Evolutionary conservation across 2,888 invertebrate genomes (phyloP).

Genomic region (Lissonota sp.): DNA sequence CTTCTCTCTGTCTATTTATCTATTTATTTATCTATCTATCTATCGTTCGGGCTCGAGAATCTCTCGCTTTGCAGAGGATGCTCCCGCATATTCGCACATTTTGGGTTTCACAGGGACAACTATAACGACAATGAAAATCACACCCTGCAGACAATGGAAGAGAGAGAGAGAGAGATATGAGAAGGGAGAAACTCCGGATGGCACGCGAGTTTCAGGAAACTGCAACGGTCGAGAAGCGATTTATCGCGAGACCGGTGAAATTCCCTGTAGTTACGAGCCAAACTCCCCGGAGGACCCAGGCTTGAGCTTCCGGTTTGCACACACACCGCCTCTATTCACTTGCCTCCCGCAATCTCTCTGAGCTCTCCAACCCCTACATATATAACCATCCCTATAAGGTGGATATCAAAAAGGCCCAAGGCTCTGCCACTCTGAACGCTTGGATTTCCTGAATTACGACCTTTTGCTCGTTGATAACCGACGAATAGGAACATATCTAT

Average conservation of each 20-base stretch:
- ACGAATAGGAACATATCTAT: too few species aligned
- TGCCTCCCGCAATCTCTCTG: slow-evolving; percentile 27
- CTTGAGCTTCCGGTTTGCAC: slow-evolving; percentile 32
- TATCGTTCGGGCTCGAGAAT: too few species aligned
- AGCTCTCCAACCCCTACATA: neutral
- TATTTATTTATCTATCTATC: too few species aligned
- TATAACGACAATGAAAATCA: too few species aligned
- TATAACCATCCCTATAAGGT: too few species aligned
- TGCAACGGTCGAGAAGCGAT: slow-evolving; percentile 34
- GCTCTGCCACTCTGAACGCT: too few species aligned
- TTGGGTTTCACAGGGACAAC: too few species aligned
- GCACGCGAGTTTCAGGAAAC: slow-evolving; percentile 50
- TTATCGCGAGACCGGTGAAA: slow-evolving; percentile 31
- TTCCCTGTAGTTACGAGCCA: slow-evolving; percentile 2
- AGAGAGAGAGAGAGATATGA: neutral
- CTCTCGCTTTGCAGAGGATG: too few species aligned
- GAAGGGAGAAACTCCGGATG: slow-evolving; percentile 30
- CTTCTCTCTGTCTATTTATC: neutral
- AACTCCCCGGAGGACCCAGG: slow-evolving; percentile 28
- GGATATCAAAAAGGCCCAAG: too few species aligned
- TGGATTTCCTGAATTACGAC: too few species aligned
- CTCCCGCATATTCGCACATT: too few species aligned
- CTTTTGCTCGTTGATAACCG: too few species aligned
- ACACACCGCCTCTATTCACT: slow-evolving; percentile 36
- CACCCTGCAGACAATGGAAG: neutral